Conservation (phyloP, 2,888 invertebrate species). For the Lasius platythorax region DNA sequence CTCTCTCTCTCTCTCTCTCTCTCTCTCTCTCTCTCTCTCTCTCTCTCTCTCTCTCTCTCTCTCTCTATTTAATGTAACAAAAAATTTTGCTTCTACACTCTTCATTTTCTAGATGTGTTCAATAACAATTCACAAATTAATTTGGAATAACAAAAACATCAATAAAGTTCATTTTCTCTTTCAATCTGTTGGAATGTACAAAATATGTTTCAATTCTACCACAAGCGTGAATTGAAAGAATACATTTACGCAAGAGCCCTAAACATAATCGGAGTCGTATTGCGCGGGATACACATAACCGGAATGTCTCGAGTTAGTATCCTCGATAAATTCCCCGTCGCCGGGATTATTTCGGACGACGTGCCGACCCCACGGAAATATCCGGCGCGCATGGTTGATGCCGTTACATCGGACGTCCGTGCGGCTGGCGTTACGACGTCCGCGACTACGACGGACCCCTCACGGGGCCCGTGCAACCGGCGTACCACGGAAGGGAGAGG, state of each 20-base stretch:
- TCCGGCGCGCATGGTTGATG: conserved; percentile 61
- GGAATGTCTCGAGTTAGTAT: conserved; percentile 57
- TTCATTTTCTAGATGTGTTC: background rate
- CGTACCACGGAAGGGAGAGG: background rate
- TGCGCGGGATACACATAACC: conserved; percentile 42
- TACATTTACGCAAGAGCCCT: background rate
- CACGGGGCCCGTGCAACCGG: conserved; percentile 18
- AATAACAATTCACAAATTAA: background rate
- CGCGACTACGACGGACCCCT: conserved; percentile 15
- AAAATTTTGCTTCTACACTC: background rate
- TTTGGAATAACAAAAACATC: background rate
- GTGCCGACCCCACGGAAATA: conserved; percentile 66
- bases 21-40: too few species aligned
- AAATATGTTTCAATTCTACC: background rate
- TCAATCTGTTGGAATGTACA: background rate
- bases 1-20: background rate
- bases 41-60: too few species aligned
- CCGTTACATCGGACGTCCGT: conserved; percentile 54
- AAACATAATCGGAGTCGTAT: conserved; percentile 22
- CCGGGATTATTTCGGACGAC: conserved; percentile 63
- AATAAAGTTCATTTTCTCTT: background rate
- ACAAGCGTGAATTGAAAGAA: conserved; percentile 24
- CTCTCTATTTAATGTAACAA: background rate
- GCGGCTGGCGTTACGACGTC: conserved; percentile 24
- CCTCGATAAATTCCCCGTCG: conserved; percentile 68